Evolutionary conservation across 2,797 vertebrate genomes (phyloP).

Genomic region (Gallirallus australis): DNA sequence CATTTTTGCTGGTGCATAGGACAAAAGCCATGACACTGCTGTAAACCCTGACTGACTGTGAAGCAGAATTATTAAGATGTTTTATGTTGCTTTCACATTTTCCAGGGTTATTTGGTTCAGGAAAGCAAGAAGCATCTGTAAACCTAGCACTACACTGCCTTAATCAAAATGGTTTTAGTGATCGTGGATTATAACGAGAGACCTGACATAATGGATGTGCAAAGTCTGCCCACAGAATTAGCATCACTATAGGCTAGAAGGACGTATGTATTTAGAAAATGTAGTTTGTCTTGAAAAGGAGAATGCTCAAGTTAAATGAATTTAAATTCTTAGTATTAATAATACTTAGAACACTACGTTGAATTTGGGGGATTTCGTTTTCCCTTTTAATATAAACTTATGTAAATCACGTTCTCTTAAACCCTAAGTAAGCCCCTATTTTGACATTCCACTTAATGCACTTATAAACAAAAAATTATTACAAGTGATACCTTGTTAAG

Average conservation of each 20-base stretch:
- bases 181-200: slow-evolving; percentile 44
- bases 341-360: not conserved
- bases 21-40: slow-evolving; percentile 30
- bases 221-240: slow-evolving; percentile 60
- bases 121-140: slow-evolving; percentile 49
- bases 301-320: slow-evolving; percentile 47
- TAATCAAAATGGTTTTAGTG: slow-evolving; percentile 65
- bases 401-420: not conserved
- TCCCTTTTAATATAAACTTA: slow-evolving; percentile 14
- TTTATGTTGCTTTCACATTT: slow-evolving; percentile 3
- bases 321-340: slow-evolving; percentile 40
- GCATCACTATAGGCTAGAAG: slow-evolving; percentile 19
- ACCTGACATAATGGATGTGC: slow-evolving; percentile 43
- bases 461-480: slow-evolving; percentile 23
- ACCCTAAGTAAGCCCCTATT: not conserved
- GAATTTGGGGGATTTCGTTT: slow-evolving; percentile 25
- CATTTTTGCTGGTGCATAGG: not conserved
- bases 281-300: slow-evolving; percentile 30
- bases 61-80: slow-evolving; percentile 37
- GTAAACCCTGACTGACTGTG: not conserved
- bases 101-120: slow-evolving; percentile 35
- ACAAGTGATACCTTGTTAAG: not conserved
- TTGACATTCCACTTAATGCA: not conserved
- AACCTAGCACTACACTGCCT: slow-evolving; percentile 1
- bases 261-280: slow-evolving; percentile 36